Percentiles rank a stretch among this genome's conserved stretches.
Conservation (phyloP, 2,113 vertebrate species). For the Ascaphus truei region DNA sequence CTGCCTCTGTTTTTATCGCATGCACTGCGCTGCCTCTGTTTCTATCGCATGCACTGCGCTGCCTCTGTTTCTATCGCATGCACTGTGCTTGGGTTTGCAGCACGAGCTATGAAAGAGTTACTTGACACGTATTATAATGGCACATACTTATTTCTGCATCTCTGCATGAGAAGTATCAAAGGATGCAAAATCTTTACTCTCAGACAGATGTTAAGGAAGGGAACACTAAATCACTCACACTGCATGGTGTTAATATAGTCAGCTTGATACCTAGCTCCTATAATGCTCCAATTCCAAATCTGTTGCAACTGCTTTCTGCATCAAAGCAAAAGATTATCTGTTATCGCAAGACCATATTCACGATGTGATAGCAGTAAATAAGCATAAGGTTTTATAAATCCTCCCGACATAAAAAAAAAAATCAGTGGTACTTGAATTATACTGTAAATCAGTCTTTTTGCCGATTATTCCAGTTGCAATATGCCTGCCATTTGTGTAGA, state of each 20-base stretch:
- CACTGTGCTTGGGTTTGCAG: neutral
- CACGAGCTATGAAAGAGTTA: neutral
- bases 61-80: no score
- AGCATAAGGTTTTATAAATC: neutral
- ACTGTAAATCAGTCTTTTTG: conserved; percentile 5
- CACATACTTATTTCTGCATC: conserved; percentile 1
- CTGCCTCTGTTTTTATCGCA: no score
- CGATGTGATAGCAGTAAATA: conserved; percentile 25
- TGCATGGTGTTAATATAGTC: conserved; percentile 31
- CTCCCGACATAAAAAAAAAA: conserved; percentile 16
- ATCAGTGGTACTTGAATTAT: neutral
- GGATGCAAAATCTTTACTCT: conserved; percentile 16
- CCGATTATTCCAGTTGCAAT: conserved; percentile 5
- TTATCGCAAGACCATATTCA: conserved; percentile 22
- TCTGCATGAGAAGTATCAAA: conserved; percentile 20
- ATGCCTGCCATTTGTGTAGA: neutral
- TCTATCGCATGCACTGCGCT: no score
- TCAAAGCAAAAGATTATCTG: conserved; percentile 17
- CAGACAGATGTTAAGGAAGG: conserved; percentile 25
- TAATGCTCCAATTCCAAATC: conserved; percentile 10
- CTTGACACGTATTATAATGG: neutral
- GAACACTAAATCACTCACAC: conserved; percentile 25
- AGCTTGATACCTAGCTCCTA: conserved; percentile 22
- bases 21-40: no score
- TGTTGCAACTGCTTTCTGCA: conserved; percentile 9